Percentiles rank a stretch among this genome's conserved stretches.
phyloP scores from a whole-genome alignment of 2,888 invertebrate species.

The Epinotia bilunana region DNA sequence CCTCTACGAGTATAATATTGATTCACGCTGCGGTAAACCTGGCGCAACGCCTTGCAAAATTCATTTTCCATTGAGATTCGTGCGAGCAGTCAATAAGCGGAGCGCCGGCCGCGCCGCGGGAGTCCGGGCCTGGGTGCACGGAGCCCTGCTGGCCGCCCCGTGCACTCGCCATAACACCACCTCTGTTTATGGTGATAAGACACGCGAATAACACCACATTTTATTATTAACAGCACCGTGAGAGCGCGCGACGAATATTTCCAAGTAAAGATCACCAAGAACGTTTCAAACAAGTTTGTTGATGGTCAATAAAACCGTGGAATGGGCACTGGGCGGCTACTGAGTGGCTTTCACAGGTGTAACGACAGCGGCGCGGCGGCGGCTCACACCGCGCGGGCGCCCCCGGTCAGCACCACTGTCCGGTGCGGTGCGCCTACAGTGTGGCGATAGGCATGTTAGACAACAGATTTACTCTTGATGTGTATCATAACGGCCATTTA shows the following conservation, averaged over 20 bases:
- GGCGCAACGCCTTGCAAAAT: conserved; percentile 54
- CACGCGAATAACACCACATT: conserved; percentile 72
- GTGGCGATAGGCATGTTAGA: conserved; percentile 10
- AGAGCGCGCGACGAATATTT: conserved; percentile 68
- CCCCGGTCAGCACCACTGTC: conserved; percentile 31
- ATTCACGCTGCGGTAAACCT: conserved; percentile 27
- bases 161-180: conserved; percentile 61
- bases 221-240: conserved; percentile 71
- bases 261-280: conserved; percentile 73
- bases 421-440: conserved; percentile 31
- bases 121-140: conserved; percentile 69
- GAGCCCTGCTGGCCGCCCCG: conserved; percentile 59
- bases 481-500: conserved; percentile 44
- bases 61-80: conserved; percentile 67
- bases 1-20: conserved; percentile 34
- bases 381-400: conserved; percentile 33
- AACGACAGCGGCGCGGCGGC: conserved; percentile 56
- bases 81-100: conserved; percentile 75
- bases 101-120: conserved; percentile 61
- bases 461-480: conserved; percentile 27
- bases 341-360: conserved; percentile 75
- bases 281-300: conserved; percentile 80
- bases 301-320: conserved; percentile 78
- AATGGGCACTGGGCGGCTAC: conserved; percentile 74
- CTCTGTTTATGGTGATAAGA: conserved; percentile 69